Evolutionary conservation across 2,888 invertebrate species (phyloP).

Genomic region (Nipponacmea schrenckii): DNA sequence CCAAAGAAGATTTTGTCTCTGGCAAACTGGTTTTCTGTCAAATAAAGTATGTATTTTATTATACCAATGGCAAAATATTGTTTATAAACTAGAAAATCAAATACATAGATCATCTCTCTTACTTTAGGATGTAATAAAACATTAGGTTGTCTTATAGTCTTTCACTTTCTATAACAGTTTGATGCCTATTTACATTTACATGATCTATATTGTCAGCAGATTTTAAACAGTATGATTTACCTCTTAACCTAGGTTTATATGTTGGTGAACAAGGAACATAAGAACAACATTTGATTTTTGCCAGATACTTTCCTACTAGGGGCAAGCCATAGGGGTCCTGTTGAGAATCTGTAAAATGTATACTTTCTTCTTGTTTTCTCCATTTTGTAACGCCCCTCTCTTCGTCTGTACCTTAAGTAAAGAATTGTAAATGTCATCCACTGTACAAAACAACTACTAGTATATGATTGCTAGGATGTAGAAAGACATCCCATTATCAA

Average conservation of each 20-base stretch:
- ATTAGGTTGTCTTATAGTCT: too few species aligned
- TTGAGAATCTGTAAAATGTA: constrained; percentile 3
- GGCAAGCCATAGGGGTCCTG: constrained; percentile 38
- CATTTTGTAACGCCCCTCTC: constrained; percentile 46
- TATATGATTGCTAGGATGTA: too few species aligned
- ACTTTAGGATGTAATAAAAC: too few species aligned
- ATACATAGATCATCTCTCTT: too few species aligned
- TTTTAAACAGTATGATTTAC: constrained; percentile 15
- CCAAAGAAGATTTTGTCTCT: too few species aligned
- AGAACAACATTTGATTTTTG: constrained; percentile 32
- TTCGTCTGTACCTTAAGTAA: constrained; percentile 37
- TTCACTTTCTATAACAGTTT: too few species aligned
- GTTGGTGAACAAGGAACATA: constrained; percentile 46
- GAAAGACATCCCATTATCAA: background rate
- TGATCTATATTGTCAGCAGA: background rate
- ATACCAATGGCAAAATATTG: too few species aligned
- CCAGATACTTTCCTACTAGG: constrained; percentile 35
- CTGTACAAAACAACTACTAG: too few species aligned
- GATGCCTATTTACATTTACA: too few species aligned
- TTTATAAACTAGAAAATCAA: too few species aligned
- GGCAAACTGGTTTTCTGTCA: too few species aligned
- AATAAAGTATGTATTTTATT: too few species aligned
- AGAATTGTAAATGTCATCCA: background rate
- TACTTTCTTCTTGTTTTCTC: constrained; percentile 29
- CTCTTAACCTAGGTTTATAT: constrained; percentile 36